Evolutionary conservation across 2,888 invertebrate species (phyloP).

Genomic region (Poecilobothrus nobilitatus): DNA sequence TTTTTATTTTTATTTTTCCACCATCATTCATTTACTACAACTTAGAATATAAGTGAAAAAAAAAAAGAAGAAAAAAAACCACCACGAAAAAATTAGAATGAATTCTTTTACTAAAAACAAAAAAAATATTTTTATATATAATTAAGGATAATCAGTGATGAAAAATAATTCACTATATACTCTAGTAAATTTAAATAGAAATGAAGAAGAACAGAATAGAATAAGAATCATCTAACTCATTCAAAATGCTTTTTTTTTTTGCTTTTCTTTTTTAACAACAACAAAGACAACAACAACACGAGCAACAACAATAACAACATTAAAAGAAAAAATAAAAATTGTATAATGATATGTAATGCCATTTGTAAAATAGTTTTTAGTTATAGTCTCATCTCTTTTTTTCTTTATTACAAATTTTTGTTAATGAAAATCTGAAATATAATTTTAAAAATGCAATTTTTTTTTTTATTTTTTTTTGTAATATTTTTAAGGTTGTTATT

Average conservation of each 20-base stretch:
- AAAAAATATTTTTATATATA: neutral
- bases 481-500: no score
- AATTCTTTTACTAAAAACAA: neutral
- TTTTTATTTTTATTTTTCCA: no score
- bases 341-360: no score
- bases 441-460: no score
- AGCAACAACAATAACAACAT: no score
- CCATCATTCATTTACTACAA: no score
- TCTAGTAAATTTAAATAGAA: neutral
- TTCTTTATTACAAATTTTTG: conserved; percentile 1
- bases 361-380: neutral
- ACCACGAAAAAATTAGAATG: neutral
- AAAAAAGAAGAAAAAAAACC: neutral
- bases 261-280: neutral
- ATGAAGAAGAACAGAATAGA: neutral
- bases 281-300: no score
- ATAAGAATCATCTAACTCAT: neutral
- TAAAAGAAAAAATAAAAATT: no score
- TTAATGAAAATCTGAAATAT: neutral
- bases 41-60: neutral
- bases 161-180: neutral
- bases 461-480: no score
- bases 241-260: neutral
- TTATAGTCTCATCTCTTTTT: neutral
- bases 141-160: conserved; percentile 4